phyloP scores from a whole-genome alignment of 2,888 invertebrate genomes.

The Ophion obscuratus region DNA sequence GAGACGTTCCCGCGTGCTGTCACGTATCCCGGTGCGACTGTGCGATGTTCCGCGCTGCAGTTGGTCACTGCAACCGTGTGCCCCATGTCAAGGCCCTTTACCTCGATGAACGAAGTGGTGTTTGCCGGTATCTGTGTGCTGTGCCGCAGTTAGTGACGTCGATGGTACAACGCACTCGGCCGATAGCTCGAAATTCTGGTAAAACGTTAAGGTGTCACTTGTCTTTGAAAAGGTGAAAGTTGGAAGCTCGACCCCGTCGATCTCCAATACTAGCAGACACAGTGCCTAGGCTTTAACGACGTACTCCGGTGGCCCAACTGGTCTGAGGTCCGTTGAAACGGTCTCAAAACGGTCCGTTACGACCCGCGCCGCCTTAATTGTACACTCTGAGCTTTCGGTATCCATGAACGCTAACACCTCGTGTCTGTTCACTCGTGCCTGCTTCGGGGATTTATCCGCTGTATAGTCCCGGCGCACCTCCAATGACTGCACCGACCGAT shows the following conservation, averaged over 20 bases:
- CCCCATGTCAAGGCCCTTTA: neutral
- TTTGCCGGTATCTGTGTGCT: neutral
- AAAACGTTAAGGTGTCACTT: neutral
- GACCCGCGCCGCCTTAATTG: constrained; percentile 24
- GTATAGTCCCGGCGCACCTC: neutral
- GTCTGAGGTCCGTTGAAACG: neutral
- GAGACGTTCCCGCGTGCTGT: neutral
- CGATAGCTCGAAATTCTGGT: neutral
- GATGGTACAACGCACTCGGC: neutral
- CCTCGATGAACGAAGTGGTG: neutral
- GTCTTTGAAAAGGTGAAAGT: neutral
- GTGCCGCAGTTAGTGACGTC: neutral
- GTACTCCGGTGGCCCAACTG: neutral
- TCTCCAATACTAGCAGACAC: neutral
- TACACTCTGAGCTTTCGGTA: constrained; percentile 23
- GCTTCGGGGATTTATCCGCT: neutral
- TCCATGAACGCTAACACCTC: neutral
- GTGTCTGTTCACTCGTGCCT: constrained; percentile 40
- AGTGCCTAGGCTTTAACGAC: neutral
- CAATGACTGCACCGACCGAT: too few relatives aligned
- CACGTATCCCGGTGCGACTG: too few relatives aligned
- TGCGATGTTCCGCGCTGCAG: too few relatives aligned
- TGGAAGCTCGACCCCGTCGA: constrained; percentile 8
- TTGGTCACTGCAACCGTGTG: too few relatives aligned
- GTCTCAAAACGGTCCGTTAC: neutral